A percentile compares a stretch with the other conserved stretches of the same genome.
Evolutionary conservation across 2,113 vertebrate genomes (phyloP).

Genomic region (Siniperca knerii): DNA sequence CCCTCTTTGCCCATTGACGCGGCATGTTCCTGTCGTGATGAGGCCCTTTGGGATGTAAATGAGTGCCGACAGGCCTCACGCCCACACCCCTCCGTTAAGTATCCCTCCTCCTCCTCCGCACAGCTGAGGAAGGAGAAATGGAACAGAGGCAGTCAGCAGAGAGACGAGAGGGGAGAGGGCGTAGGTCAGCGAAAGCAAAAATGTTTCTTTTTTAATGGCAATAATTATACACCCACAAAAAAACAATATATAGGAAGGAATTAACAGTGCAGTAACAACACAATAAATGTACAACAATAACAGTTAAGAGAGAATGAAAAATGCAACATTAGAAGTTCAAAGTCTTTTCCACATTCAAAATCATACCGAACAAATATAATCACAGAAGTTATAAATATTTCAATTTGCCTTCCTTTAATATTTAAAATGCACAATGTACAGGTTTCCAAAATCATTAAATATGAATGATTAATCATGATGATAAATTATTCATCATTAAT

Average conservation of each 20-base stretch:
- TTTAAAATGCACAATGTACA: conserved; percentile 7
- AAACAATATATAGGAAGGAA: background rate
- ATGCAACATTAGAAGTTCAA: background rate
- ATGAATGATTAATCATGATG: conserved; percentile 8
- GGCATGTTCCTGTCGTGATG: conserved; percentile 47
- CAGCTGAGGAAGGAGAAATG: conserved; percentile 57
- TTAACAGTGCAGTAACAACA: background rate
- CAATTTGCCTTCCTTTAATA: background rate
- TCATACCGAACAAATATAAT: background rate
- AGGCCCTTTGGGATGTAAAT: conserved; percentile 70
- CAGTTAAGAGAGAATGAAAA: background rate
- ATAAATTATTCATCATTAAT: conserved; percentile 14
- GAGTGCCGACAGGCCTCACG: conserved; percentile 61
- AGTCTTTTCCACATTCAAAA: background rate
- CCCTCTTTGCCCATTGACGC: conserved; percentile 57
- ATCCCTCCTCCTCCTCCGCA: conserved; percentile 46
- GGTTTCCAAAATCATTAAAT: conserved; percentile 1
- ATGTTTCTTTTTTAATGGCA: background rate
- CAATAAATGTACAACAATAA: background rate
- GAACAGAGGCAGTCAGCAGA: conserved; percentile 46
- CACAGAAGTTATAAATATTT: conserved; percentile 7
- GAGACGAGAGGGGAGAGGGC: conserved; percentile 7
- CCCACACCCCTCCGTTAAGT: conserved; percentile 58
- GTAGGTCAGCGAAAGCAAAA: conserved; percentile 13
- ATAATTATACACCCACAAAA: background rate